These are phyloP conservation scores for Heterocephalus glaber DNA, from an alignment of 2,113 vertebrate genomes.

Conservation along the genomic window DNA sequence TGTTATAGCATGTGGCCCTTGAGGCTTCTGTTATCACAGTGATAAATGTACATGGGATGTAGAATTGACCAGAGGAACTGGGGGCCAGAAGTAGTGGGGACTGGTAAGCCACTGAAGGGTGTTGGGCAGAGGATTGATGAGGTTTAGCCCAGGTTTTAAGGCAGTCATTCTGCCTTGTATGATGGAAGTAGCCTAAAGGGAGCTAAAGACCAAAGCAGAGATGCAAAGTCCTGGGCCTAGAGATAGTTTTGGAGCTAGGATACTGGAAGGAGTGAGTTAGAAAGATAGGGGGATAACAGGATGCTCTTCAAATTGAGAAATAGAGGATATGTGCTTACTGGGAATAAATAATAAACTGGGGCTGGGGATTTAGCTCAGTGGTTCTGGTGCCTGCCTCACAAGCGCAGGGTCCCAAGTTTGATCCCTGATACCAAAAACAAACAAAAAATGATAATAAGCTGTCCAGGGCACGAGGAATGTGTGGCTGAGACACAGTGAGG, in stretches of 20 bases:
- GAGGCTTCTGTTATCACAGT: not conserved
- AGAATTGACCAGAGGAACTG: not conserved
- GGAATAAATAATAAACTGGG: too few species aligned
- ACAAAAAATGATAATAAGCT: not conserved
- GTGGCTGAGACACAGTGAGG: not conserved
- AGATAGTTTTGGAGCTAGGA: not conserved
- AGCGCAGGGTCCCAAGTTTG: too few species aligned
- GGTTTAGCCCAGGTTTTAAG: not conserved
- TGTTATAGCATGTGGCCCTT: not conserved
- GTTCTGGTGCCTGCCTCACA: too few species aligned
- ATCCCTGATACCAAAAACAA: too few species aligned
- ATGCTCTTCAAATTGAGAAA: not conserved
- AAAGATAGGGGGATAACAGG: not conserved
- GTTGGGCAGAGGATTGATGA: slow-evolving; percentile 1
- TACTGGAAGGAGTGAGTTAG: not conserved
- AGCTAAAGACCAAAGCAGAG: not conserved
- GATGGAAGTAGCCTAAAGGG: slow-evolving; percentile 18
- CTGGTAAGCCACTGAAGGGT: not conserved
- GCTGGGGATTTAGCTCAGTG: too few species aligned
- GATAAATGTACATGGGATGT: not conserved
- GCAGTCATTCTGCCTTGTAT: not conserved
- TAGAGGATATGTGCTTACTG: not conserved
- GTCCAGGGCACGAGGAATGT: not conserved
- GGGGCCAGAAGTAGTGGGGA: not conserved
- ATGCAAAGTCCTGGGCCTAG: not conserved